phyloP scores from a whole-genome alignment of 2,797 vertebrate genomes.

The Craterocephalus amniculus region DNA sequence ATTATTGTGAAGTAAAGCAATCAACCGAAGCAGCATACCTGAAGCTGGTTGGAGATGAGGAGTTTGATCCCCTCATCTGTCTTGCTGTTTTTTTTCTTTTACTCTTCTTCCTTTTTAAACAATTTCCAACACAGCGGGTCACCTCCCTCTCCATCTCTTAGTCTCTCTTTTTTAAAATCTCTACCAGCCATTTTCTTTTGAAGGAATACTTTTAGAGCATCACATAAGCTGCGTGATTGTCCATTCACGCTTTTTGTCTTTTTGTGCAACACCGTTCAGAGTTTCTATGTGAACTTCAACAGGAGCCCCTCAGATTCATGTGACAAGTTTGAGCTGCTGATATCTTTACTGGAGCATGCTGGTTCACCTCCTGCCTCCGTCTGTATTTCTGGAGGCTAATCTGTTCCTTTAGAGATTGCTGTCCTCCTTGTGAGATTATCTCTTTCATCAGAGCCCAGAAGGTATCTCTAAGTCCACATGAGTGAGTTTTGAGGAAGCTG shows the following conservation, averaged over 20 bases:
- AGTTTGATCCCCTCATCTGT: neutral
- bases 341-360: neutral
- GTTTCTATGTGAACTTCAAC: neutral
- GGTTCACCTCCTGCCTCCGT: neutral
- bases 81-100: neutral
- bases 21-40: neutral
- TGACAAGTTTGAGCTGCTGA: constrained; percentile 1
- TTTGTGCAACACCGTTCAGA: neutral
- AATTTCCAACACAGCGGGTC: neutral
- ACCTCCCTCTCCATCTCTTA: neutral
- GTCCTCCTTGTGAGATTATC: constrained; percentile 17
- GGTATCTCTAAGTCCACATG: constrained; percentile 1
- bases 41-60: neutral
- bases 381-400: neutral
- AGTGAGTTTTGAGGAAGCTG: neutral
- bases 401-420: constrained; percentile 16
- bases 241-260: neutral
- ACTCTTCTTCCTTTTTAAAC: neutral
- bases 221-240: neutral
- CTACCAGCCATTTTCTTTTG: neutral
- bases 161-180: neutral
- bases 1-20: neutral
- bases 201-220: neutral
- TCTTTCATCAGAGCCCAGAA: constrained; percentile 2
- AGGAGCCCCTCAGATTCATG: neutral